Conservation (phyloP, 2,113 vertebrate genomes). For the Mystacornis crossleyi region DNA sequence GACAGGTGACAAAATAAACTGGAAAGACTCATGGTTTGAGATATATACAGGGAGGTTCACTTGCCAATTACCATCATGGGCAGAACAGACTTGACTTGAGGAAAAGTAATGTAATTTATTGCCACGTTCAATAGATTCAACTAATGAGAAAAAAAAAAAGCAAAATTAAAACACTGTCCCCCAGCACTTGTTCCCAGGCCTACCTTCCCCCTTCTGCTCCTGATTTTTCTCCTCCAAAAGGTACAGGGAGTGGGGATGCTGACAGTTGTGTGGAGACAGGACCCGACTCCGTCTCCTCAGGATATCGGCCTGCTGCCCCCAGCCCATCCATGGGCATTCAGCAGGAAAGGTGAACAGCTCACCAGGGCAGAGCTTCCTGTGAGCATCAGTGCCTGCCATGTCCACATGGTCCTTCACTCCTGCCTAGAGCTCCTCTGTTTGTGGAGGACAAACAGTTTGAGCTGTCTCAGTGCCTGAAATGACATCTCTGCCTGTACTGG, state of each 20-base stretch:
- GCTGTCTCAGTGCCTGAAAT: background rate
- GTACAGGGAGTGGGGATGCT: background rate
- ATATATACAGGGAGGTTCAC: background rate
- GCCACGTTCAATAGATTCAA: background rate
- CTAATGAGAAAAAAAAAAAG: background rate
- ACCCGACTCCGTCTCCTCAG: fast-evolving
- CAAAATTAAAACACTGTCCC: background rate
- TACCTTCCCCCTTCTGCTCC: background rate
- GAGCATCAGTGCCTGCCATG: fast-evolving
- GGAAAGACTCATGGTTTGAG: background rate
- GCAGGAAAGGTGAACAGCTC: background rate
- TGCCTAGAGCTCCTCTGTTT: background rate
- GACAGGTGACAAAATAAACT: background rate
- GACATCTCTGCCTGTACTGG: background rate
- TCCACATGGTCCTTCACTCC: background rate
- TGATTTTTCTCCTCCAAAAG: background rate
- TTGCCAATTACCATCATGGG: background rate
- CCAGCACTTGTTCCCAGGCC: background rate
- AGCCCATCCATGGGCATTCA: background rate
- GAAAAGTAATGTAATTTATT: background rate
- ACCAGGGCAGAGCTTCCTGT: background rate
- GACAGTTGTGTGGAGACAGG: background rate
- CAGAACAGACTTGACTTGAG: background rate
- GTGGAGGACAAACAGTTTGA: background rate
- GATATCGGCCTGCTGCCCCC: background rate